These are phyloP conservation scores for Eurystomus gularis DNA, from an alignment of 2,113 vertebrate genomes.

Conservation along the genomic window DNA sequence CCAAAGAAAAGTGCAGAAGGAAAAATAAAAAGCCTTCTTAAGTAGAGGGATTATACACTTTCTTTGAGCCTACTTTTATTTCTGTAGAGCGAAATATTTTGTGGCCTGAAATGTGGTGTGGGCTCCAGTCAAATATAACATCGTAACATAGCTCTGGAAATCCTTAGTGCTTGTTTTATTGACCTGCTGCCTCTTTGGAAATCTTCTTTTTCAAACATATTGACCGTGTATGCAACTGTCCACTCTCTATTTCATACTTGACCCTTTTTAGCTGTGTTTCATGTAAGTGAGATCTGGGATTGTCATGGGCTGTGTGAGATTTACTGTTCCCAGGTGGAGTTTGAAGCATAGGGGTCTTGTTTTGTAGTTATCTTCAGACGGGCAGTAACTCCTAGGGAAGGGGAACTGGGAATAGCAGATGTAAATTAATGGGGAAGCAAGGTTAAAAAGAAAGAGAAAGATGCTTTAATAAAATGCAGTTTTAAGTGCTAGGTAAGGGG, in stretches of 20 bases:
- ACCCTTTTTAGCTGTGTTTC: not conserved
- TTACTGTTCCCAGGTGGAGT: not conserved
- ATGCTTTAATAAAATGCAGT: not conserved
- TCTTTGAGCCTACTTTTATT: not conserved
- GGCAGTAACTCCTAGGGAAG: not conserved
- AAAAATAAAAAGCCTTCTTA: not conserved
- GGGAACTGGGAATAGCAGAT: not conserved
- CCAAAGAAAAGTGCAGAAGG: not conserved
- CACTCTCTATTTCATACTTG: not conserved
- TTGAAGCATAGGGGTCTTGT: not conserved
- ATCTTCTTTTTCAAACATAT: not conserved
- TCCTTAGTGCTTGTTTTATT: not conserved
- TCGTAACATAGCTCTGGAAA: not conserved
- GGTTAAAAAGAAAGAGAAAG: not conserved
- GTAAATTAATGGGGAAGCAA: not conserved
- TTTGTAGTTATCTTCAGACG: not conserved
- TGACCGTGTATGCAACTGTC: not conserved
- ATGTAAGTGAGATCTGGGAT: not conserved
- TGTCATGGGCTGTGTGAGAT: not conserved
- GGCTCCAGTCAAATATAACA: slow-evolving; percentile 16
- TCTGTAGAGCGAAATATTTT: not conserved
- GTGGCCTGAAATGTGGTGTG: not conserved
- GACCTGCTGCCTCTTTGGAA: not conserved
- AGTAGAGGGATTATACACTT: not conserved
- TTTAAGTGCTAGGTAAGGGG: not conserved